Base-by-base conservation (phyloP, 1,140 invertebrate species). In the Arion vulgaris region DNA sequence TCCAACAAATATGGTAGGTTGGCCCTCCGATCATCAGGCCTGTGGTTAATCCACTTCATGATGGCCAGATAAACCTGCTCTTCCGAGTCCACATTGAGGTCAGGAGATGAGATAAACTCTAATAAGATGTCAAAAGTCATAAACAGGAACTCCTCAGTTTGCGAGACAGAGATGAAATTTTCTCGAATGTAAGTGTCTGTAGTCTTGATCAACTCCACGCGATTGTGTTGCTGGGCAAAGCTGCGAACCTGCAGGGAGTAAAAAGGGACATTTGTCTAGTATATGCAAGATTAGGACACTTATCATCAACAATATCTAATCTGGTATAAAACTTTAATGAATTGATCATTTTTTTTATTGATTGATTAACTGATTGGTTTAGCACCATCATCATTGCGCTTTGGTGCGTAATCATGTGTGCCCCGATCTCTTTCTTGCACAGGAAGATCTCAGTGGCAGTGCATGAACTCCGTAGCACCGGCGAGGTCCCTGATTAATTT, bases 181-280 rank as follows among this genome's bases (percentile, higher is more conserved):
- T 92, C 90, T 51, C 87, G 80, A 19, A 92, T 90, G 79, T 89
- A 92, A 38, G 87, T 86, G 71, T 91, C 89, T 19, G 91, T 89
- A 74, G 89, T 87, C 66, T 88, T 87, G 66, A 92, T 89, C 36
- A 92, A 83, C 66, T 90, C 88, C 71, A 84, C 83, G 32, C 89
- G 85, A 39, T 92, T 92, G 85, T 92, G 92, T 78, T 89, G 88
- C 79, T 92, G 89, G 17, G 92, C 92, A 85, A 92, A 92, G 68
- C 89, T 88, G 26, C 89, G 85, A 32, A 85, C 84, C 84, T 85
- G 69, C 26, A 34, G 23, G 41, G 15, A 45, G n/a, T n/a, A n/a
- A 7, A 15, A 45, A 45, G 15, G 41, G 41, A 45, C 41, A 45
- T 45, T n/a, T n/a, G n/a, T n/a, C n/a, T n/a, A n/a, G n/a, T n/a